Evolutionary conservation across 1,140 invertebrate genomes (phyloP), one percentile per base, ranked within the genome.

Genomic region (Trachymyrmex cornetzi): DNA sequence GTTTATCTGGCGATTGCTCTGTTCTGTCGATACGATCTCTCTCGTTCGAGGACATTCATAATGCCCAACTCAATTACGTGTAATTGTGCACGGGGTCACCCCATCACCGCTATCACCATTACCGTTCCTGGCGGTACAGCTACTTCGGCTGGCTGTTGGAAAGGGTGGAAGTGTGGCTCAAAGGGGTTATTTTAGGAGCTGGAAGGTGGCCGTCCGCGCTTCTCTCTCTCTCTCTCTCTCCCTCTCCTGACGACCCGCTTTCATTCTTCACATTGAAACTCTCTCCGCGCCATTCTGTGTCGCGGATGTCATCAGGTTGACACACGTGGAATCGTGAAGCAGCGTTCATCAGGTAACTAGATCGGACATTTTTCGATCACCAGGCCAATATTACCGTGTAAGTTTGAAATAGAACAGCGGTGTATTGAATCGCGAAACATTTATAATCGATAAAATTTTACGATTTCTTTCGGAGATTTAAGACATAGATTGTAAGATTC

Each of bases 111-210:
- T 22, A 61, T 59, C 74, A 69, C 24, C 34, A 64, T 50, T 84
- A 85, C 53, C 27, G 50, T 55, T 48, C n/a, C 24, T 44, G 44
- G 77, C 74, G 34, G 48, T 72, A 53, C 24, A 38, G 53, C 50
- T 53, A 85, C 80, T 87, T 87, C 34, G 69, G 82, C 44, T 77
- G 27, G 66, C 66, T 24, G 61, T 57, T 81, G n/a, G 63, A 34
- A 69, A 86, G 87, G 88, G 75, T 80, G 55, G 48, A 72, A 77
- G 19, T 57, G 64, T 30, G 77, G 69, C 82, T 91, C 88, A 92
- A 91, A 91, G 89, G 84, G 81, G 79, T 91, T 92, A 91, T 92
- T 92, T 92, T 89, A 88, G 81, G 86, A 92, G 77, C 63, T 82
- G 77, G 79, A 88, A 90, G 87, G 88, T 91, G 69, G 82, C 67